phyloP scores from a whole-genome alignment of 2,888 invertebrate species.

The Eledona agricola region DNA sequence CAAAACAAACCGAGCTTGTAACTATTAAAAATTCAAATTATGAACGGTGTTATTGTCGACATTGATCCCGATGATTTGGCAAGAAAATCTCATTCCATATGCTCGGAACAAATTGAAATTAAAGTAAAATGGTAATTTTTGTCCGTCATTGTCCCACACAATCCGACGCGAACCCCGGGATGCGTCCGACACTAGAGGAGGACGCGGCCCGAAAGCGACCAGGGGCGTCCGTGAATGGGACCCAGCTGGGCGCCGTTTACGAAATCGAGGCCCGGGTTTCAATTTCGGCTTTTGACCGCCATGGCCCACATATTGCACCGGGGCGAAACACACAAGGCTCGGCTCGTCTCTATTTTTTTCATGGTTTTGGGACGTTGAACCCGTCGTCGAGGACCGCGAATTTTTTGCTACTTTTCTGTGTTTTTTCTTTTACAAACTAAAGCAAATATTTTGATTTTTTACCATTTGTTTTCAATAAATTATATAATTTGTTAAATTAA shows the following conservation, averaged over 20 bases:
- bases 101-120: slow-evolving; percentile 44
- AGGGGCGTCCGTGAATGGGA: slow-evolving; percentile 36
- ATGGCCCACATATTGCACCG: too few relatives aligned
- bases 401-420: too few relatives aligned
- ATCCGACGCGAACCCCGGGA: slow-evolving; percentile 11
- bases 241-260: slow-evolving; percentile 37
- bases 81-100: slow-evolving; percentile 41
- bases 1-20: slow-evolving; percentile 16
- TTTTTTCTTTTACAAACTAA: too few relatives aligned
- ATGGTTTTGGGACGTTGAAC: too few relatives aligned
- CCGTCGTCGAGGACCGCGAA: too few relatives aligned
- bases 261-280: slow-evolving; percentile 31
- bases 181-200: slow-evolving; percentile 21
- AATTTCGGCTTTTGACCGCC: too few relatives aligned
- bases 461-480: too few relatives aligned
- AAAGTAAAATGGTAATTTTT: slow-evolving; percentile 43
- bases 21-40: slow-evolving; percentile 31
- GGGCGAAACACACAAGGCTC: too few relatives aligned
- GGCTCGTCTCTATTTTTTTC: too few relatives aligned
- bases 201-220: slow-evolving; percentile 38
- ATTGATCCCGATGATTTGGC: slow-evolving; percentile 39
- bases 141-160: slow-evolving; percentile 40
- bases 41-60: slow-evolving; percentile 16
- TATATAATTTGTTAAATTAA: too few relatives aligned
- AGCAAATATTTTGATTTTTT: too few relatives aligned